Evolutionary conservation across 23 tunicate species (phyloP).

Genomic region (Oikopleura dioica): DNA sequence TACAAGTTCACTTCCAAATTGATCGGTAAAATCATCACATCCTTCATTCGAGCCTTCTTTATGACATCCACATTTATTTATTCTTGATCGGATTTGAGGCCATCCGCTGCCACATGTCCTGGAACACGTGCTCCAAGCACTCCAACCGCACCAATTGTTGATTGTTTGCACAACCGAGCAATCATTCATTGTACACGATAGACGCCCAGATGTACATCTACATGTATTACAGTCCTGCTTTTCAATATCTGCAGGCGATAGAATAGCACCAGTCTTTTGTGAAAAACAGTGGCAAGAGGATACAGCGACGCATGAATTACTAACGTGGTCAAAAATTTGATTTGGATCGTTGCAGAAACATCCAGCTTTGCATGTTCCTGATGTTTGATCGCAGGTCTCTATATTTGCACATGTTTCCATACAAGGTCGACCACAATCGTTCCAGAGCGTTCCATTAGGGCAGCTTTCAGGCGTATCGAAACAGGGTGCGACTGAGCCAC

Average conservation of each 20-base stretch:
- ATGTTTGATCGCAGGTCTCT: background rate
- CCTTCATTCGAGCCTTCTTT: background rate
- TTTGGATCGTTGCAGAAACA: too few species aligned
- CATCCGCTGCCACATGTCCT: slow-evolving; percentile 17
- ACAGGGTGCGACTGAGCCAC: too few species aligned
- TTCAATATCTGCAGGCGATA: background rate
- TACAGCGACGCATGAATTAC: too few species aligned
- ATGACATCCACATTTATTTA: background rate
- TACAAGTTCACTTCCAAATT: background rate
- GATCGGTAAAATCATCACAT: background rate
- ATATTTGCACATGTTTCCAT: too few species aligned
- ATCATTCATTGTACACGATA: background rate
- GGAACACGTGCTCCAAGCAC: slow-evolving; percentile 7
- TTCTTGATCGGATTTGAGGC: background rate
- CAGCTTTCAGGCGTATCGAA: too few species aligned
- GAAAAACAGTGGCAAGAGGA: too few species aligned
- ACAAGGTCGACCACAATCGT: too few species aligned
- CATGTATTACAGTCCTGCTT: background rate
- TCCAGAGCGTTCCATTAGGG: too few species aligned
- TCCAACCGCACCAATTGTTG: slow-evolving; percentile 13
- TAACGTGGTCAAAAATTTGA: too few species aligned
- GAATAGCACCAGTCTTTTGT: background rate
- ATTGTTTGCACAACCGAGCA: background rate
- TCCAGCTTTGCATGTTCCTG: too few species aligned
- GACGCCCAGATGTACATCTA: background rate